Evolutionary conservation across 2,888 invertebrate species (phyloP).

Genomic region (Steinernema carpocapsae): DNA sequence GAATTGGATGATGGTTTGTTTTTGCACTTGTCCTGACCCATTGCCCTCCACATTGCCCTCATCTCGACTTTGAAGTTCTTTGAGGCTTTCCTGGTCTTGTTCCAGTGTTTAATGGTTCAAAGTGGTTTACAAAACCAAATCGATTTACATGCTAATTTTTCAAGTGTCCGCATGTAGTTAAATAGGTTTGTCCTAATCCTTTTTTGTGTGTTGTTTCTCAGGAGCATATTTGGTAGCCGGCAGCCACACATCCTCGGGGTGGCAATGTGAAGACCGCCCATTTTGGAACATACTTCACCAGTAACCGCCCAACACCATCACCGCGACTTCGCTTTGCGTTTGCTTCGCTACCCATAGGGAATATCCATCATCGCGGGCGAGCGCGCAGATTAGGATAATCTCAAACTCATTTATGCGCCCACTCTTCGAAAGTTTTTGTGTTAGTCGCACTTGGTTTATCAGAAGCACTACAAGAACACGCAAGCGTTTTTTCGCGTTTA

Average conservation of each 20-base stretch:
- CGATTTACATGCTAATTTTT: constrained; percentile 31
- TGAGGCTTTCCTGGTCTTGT: no score
- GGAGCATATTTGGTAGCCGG: not conserved
- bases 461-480: no score
- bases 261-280: no score
- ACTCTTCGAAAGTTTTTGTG: constrained; percentile 34
- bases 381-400: constrained; percentile 33
- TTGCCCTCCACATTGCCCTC: no score
- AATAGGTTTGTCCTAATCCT: constrained; percentile 33
- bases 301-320: constrained; percentile 5
- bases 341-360: constrained; percentile 29
- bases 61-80: no score
- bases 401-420: constrained; percentile 31
- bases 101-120: no score
- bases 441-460: constrained; percentile 18
- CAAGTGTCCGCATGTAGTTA: constrained; percentile 3
- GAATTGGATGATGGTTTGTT: no score
- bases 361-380: constrained; percentile 27
- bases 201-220: constrained; percentile 32
- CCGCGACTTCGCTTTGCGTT: constrained; percentile 1
- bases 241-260: no score
- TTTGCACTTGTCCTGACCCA: no score
- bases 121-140: not conserved
- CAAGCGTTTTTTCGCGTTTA: no score
- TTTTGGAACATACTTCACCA: constrained; percentile 2